Base-by-base conservation (phyloP, 2,113 vertebrate genomes). In the Hippocampus zosterae region DNA sequence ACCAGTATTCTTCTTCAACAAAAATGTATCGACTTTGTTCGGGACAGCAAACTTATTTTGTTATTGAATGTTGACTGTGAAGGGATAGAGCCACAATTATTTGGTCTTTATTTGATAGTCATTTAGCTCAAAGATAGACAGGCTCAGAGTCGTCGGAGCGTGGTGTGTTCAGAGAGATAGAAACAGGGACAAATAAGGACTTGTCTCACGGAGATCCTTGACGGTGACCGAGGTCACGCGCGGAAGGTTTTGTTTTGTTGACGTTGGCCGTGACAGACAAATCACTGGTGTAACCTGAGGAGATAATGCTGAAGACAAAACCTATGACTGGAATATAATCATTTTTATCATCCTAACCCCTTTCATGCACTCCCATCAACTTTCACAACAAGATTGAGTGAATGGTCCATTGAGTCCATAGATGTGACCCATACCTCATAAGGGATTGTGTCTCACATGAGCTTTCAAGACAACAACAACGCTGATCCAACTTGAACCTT, bases 181-280 rank as follows among this genome's bases (percentile, higher is more conserved):
- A 61, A 73, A 81, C 72, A 76, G 67, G 41, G 79, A 84, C 83
- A 85, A 84, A 87, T 86, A 85, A 78, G 82, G 85, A 76, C 70
- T 79, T 85, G 76, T 83, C 71, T 79, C 23, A 11, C 48, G 68
- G 53, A 53, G 61, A 68, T 69, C 63, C 40, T 72, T 76, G 63
- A 72, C 65, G 69, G 76, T 73, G 78, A 80, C 59, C 25, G 70
- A 68, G 52, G 77, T 81, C 77, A 60, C 57, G 67, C 46, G 40
- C 37, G 42, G 71, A 76, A 70, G 59, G 65, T 71, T 69, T 81
- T 70, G 78, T 81, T 81, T 84, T 82, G 79, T 82, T 86, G 79
- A 71, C 69, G 77, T 82, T 86, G 79, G 72, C 69, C 70, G 67
- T 6, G 65, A 81, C 57, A 71, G 72, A 69, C 69, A 68, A 68